These are phyloP conservation scores for Aporophyla nigra DNA, from an alignment of 2,888 invertebrate species.

Conservation along the genomic window DNA sequence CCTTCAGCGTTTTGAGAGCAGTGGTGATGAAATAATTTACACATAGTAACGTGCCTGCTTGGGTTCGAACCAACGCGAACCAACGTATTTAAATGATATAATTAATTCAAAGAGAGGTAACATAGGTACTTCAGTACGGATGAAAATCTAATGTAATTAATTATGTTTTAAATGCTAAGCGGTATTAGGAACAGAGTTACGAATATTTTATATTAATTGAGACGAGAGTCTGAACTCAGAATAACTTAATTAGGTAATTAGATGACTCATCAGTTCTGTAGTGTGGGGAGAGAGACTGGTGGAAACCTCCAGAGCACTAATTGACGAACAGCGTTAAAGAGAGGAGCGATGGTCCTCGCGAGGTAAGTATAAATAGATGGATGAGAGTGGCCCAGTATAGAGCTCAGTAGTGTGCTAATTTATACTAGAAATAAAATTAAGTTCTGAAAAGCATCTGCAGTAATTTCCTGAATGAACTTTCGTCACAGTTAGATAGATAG, in stretches of 20 bases:
- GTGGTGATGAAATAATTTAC: too few relatives aligned
- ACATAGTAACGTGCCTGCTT: too few relatives aligned
- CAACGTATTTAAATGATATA: not conserved
- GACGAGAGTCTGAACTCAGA: conserved; percentile 10
- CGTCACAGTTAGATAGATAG: too few relatives aligned
- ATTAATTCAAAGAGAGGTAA: conserved; percentile 2
- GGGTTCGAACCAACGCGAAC: too few relatives aligned
- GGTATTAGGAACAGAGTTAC: not conserved
- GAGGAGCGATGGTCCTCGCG: not conserved
- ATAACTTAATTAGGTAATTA: conserved; percentile 17
- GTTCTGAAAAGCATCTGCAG: not conserved
- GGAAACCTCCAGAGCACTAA: conserved; percentile 23
- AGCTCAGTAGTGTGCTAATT: not conserved
- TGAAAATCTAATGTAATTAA: conserved; percentile 1
- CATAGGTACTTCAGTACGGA: not conserved
- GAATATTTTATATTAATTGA: conserved; percentile 23
- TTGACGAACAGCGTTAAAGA: conserved; percentile 41
- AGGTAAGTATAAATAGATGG: not conserved
- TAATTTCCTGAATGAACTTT: not conserved
- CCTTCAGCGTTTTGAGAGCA: too few relatives aligned
- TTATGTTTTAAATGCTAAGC: conserved; percentile 1
- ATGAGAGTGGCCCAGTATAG: not conserved
- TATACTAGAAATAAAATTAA: not conserved
- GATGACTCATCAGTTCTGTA: conserved; percentile 33
- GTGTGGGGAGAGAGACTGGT: not conserved